A percentile compares a stretch with the other conserved stretches of the same genome.
Evolutionary conservation across 2,888 invertebrate genomes (phyloP).

Genomic region (Drosophila demipolita): DNA sequence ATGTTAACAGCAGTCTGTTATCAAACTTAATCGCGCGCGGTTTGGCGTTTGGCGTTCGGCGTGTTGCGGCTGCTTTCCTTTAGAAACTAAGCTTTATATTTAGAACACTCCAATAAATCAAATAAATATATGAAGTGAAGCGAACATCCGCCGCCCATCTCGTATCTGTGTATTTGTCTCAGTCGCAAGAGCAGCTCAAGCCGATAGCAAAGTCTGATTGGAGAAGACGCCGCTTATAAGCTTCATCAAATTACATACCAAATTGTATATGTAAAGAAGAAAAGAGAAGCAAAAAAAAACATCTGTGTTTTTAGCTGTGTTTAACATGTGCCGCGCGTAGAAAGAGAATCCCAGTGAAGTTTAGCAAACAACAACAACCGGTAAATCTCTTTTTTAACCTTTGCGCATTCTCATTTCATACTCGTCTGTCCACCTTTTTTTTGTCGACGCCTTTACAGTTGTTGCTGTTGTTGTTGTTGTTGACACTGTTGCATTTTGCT

Average conservation of each 20-base stretch:
- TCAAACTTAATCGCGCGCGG: constrained; percentile 50
- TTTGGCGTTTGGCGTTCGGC: constrained; percentile 41
- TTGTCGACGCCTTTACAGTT: constrained; percentile 37
- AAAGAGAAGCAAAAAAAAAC: constrained; percentile 21
- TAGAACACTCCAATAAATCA: constrained; percentile 38
- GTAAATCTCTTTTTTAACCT: constrained; percentile 58
- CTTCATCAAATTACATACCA: constrained; percentile 21
- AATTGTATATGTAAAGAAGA: constrained; percentile 18
- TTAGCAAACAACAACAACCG: constrained; percentile 53
- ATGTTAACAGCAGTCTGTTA: constrained; percentile 56
- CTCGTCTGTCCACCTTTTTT: constrained; percentile 37
- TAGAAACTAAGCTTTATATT: constrained; percentile 46
- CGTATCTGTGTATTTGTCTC: constrained; percentile 8
- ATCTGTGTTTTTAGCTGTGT: constrained; percentile 14
- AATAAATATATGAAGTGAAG: constrained; percentile 23
- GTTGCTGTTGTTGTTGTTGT: constrained; percentile 39
- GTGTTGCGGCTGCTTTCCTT: constrained; percentile 50
- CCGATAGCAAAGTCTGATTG: constrained; percentile 14
- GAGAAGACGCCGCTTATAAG: constrained; percentile 19
- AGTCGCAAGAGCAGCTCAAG: constrained; percentile 13
- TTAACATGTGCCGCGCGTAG: constrained; percentile 44
- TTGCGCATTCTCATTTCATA: constrained; percentile 24
- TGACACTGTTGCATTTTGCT: constrained; percentile 60
- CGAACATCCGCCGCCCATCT: constrained; percentile 29
- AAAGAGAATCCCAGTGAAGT: constrained; percentile 20